These are phyloP conservation scores for Oligia strigilis DNA, from an alignment of 2,888 invertebrate species.

Conservation along the genomic window DNA sequence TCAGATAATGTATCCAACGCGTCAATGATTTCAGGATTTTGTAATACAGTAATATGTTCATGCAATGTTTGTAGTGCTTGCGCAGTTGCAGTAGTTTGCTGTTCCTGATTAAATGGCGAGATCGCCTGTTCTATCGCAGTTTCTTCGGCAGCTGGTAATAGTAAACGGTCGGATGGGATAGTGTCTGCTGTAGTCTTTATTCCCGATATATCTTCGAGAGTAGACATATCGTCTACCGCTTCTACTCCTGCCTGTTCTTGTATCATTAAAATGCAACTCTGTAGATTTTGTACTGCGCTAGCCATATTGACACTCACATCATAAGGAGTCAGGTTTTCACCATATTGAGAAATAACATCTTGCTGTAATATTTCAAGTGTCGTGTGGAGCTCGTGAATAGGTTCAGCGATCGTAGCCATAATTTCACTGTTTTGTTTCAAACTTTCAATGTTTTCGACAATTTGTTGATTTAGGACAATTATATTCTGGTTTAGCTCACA, in stretches of 20 bases:
- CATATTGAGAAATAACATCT: constrained; percentile 84
- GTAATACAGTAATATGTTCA: constrained; percentile 79
- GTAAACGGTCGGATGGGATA: constrained; percentile 80
- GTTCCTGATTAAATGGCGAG: constrained; percentile 67
- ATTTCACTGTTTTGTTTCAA: constrained; percentile 76
- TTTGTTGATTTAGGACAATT: constrained; percentile 78
- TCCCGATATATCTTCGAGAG: constrained; percentile 90
- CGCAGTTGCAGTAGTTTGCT: constrained; percentile 74
- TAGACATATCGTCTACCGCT: constrained; percentile 88
- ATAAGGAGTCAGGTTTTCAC: constrained; percentile 75
- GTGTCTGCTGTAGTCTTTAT: constrained; percentile 90
- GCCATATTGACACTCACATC: constrained; percentile 80
- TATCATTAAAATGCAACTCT: constrained; percentile 86
- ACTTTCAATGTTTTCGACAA: constrained; percentile 80
- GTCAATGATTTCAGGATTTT: constrained; percentile 81
- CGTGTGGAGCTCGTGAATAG: constrained; percentile 84
- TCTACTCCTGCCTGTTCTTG: constrained; percentile 88
- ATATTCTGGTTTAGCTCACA: constrained; percentile 83
- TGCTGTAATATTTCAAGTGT: constrained; percentile 87
- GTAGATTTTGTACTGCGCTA: constrained; percentile 82
- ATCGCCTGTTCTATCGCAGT: constrained; percentile 70
- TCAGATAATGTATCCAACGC: constrained; percentile 82
- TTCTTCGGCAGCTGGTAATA: constrained; percentile 78
- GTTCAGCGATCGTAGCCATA: constrained; percentile 84
- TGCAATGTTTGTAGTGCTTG: constrained; percentile 82